Evolutionary conservation across 2,888 invertebrate species (phyloP), one percentile per base, ranked within the genome.

Genomic region (Eupithecia abbreviata): DNA sequence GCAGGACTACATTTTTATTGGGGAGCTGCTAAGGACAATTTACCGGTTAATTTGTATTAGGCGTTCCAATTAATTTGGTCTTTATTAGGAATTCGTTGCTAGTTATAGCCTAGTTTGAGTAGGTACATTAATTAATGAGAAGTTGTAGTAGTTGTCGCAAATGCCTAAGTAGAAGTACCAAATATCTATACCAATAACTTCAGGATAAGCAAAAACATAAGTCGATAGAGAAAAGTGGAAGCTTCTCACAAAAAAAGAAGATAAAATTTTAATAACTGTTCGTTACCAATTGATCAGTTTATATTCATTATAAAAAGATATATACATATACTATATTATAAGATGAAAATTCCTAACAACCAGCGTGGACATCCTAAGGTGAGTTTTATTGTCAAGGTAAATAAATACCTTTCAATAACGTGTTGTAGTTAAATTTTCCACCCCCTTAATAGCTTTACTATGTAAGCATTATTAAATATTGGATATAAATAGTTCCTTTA

Each of bases 1-100:
- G 71, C 72, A 51, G 42, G 67, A 72, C 71, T 49, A 77, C 74
- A 71, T 79, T 79, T 76, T 74, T 75, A 72, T 67, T 15, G 65
- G 18, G 42, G 51, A 71, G n/a, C 73, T 72, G 71, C 3, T 74
- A 73, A 55, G 45, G 49, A 43, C 70, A 75, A 70, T 71, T 72
- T 72, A 7, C 51, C 51, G 49, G 43, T 51, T 18, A 66, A 55
- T 66, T 72, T 74, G 68, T 72, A n/a, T 13, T 3, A 41, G 41
- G 41, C 5, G 41, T 65, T 5, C 66, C 42, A 66, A 66, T 66
- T 66, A n/a, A 43, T 67, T 67, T n/a, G 6, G 5, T 18, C 7
- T 45, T 10, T 45, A 68, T 68, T 18, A 15, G 42, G 4, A 0
- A 67, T 66, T 42, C 3, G 15, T 42, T 68, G 41, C 18, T 42